Conservation (phyloP, 2,888 invertebrate genomes). For the Drosophila antonietae region DNA sequence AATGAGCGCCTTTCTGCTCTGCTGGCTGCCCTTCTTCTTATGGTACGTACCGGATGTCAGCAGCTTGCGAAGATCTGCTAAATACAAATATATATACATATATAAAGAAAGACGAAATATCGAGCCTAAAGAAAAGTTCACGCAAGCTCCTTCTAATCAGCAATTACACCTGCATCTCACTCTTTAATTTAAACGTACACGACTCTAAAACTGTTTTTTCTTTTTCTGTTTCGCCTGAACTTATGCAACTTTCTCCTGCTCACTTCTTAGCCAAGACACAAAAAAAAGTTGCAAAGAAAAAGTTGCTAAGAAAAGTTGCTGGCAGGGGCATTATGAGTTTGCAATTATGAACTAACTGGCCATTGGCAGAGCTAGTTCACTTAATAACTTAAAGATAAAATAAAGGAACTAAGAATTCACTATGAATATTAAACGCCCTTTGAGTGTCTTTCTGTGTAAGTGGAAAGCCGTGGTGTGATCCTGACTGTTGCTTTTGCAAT, state of each 20-base stretch:
- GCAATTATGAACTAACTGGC: conserved; percentile 2
- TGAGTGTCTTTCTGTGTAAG: background rate
- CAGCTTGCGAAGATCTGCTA: conserved; percentile 5
- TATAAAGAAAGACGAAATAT: background rate
- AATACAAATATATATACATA: background rate
- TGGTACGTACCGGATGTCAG: conserved; percentile 87
- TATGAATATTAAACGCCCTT: background rate
- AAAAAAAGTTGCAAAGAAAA: conserved; percentile 6
- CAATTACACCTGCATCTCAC: conserved; percentile 3
- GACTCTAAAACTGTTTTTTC: background rate
- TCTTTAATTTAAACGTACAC: background rate
- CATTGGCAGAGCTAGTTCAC: background rate
- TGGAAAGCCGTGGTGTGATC: background rate
- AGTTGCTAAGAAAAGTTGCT: conserved; percentile 19
- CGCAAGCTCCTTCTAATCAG: background rate
- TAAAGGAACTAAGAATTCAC: background rate
- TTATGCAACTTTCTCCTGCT: conserved; percentile 7
- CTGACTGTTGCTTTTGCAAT: background rate
- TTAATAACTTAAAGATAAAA: background rate
- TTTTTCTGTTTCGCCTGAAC: conserved; percentile 11
- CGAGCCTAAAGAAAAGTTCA: background rate
- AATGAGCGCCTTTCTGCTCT: conserved; percentile 97
- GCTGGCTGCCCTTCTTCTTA: conserved; percentile 98
- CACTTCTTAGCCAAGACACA: background rate
- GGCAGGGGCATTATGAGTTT: conserved; percentile 2